Evolutionary conservation across 2,888 invertebrate species (phyloP).

Genomic region (Invenusta paracnida): DNA sequence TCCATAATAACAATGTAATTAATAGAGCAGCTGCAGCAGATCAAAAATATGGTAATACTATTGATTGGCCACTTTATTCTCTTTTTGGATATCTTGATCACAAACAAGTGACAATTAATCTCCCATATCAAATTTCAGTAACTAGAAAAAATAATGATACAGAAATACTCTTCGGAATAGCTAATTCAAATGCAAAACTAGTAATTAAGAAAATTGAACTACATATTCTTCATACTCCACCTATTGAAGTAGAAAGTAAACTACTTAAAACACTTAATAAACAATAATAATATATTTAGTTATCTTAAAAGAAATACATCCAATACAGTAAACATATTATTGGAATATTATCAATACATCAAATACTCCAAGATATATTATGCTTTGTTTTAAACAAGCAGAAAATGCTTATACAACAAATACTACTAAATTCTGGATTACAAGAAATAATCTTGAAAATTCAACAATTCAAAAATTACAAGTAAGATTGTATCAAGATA

Average conservation of each 20-base stretch:
- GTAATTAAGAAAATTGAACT: background rate
- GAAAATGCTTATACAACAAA: background rate
- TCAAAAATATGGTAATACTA: background rate
- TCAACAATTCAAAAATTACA: background rate
- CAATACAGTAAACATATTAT: background rate
- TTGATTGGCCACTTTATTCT: background rate
- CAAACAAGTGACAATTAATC: background rate
- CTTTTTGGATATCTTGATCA: background rate
- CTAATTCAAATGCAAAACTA: background rate
- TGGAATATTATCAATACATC: background rate
- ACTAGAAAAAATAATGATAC: background rate
- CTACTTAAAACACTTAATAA: background rate
- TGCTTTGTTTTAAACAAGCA: background rate
- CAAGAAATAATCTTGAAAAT: background rate
- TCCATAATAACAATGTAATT: background rate
- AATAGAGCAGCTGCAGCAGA: too few species aligned
- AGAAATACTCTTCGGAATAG: background rate
- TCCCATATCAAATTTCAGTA: background rate
- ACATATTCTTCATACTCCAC: background rate
- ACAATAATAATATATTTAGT: background rate
- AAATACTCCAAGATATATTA: background rate
- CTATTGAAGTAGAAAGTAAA: background rate
- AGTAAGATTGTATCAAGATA: background rate
- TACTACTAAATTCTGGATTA: background rate
- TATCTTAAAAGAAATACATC: background rate